Base-by-base conservation (phyloP, 1,140 invertebrate species). In the Homarus americanus region DNA sequence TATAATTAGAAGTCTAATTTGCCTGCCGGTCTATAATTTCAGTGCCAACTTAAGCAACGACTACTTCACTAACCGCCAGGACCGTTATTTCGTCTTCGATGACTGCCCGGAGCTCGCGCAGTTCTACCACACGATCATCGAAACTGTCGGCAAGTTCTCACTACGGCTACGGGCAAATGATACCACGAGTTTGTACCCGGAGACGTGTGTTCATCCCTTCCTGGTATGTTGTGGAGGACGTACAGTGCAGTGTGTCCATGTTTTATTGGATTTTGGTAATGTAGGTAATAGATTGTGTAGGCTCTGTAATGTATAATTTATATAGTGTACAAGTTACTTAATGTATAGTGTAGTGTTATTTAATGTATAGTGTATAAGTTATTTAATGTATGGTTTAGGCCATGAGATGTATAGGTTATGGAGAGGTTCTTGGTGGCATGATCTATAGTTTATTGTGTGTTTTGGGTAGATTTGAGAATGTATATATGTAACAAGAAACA, bases 31-130 rank as follows among this genome's bases (percentile, higher is more conserved):
- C 17, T 58, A 58, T 58, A 69, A 92, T 94, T 95, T 87, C 94
- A 97, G 97, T 17, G 99, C 99, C 15, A 99, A 99, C 95, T 96
- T 99, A 93, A 99, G 98, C 93, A 97, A 98, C 94, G 97, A 98
- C 94, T 99, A 99, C 94, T 99, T 99, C 94, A 97, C 97, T 34
- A 98, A 99, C 94, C 96, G 99, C 78, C 99, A 99, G 94, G 99
- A 99, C 95, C 96, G 99, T 69, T 99, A 99, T 93, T 96, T 99
- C 91, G 94, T 99, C 75, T 97, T 99, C 88, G 96, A 97, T 93
- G 96, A 99, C 93, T 96, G 95, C 92, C 94, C 95, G 91, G 95
- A 96, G 69, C 94, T 99, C 76, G 97, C 97, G 66, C 96, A 99
- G 94, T 99, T 99, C 95, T 98, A 95, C 91, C 93, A 95, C 82